Evolutionary conservation across 1,140 invertebrate genomes (phyloP).

Genomic region (Semibalanus balanoides): DNA sequence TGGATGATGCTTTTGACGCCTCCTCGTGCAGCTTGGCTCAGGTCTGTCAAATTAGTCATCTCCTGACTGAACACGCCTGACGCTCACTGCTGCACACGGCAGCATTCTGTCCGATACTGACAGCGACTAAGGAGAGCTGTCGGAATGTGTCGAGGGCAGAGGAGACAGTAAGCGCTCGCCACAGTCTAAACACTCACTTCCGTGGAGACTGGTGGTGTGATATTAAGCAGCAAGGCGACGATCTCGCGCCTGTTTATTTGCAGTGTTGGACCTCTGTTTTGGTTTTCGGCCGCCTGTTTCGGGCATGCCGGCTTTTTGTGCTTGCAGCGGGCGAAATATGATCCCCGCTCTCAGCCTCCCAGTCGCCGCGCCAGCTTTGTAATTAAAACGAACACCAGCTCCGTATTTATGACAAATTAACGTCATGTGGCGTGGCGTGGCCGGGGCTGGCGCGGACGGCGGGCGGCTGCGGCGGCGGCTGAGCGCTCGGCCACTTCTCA

Average conservation of each 20-base stretch:
- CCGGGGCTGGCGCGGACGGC: too few relatives aligned
- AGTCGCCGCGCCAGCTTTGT: neutral
- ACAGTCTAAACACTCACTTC: neutral
- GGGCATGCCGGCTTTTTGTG: neutral
- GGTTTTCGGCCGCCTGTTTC: conserved; percentile 1
- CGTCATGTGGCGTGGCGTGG: neutral
- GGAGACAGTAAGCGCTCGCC: neutral
- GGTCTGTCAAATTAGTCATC: too few relatives aligned
- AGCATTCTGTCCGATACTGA: too few relatives aligned
- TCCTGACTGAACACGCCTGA: too few relatives aligned
- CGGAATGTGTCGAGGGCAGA: neutral
- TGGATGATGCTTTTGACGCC: too few relatives aligned
- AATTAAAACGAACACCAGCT: neutral
- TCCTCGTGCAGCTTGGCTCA: too few relatives aligned
- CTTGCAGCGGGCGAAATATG: neutral
- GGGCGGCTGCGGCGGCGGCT: too few relatives aligned
- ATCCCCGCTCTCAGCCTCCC: neutral
- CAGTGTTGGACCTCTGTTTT: neutral
- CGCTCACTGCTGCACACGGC: too few relatives aligned
- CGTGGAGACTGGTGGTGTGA: neutral
- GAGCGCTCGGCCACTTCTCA: too few relatives aligned
- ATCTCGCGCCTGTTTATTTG: neutral
- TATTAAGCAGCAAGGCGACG: neutral
- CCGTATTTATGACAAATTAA: neutral
- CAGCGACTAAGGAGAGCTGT: too few relatives aligned